These are phyloP conservation scores for Hololepta plana DNA, from an alignment of 2,888 invertebrate species.

Conservation along the genomic window DNA sequence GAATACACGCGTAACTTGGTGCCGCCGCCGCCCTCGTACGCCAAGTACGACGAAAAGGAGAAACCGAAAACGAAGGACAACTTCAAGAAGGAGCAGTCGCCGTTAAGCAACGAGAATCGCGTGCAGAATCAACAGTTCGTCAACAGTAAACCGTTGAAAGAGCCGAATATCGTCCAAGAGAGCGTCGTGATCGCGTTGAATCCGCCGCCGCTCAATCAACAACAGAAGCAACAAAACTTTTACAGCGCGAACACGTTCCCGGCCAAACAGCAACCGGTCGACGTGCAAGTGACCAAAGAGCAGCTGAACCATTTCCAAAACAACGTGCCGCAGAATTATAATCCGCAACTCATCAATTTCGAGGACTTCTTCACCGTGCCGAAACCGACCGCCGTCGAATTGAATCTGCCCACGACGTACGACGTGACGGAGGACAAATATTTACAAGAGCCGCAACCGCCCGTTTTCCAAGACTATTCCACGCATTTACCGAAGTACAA, in stretches of 20 bases:
- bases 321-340: slow-evolving; percentile 16
- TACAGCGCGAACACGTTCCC: slow-evolving; percentile 8
- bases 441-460: slow-evolving; percentile 13
- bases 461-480: too few species aligned
- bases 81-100: slow-evolving; percentile 12
- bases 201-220: slow-evolving; percentile 21
- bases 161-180: not conserved
- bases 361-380: slow-evolving; percentile 7
- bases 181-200: slow-evolving; percentile 3
- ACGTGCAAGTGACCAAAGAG: slow-evolving; percentile 26
- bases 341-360: slow-evolving; percentile 9
- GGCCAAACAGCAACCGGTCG: slow-evolving; percentile 13
- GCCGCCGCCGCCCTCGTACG: slow-evolving; percentile 30
- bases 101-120: slow-evolving; percentile 14
- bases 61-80: slow-evolving; percentile 11
- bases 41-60: slow-evolving; percentile 11
- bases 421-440: slow-evolving; percentile 27
- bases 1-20: slow-evolving; percentile 28
- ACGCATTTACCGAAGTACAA: slow-evolving; percentile 8
- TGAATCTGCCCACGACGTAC: slow-evolving; percentile 18
- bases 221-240: slow-evolving; percentile 11
- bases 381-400: not conserved
- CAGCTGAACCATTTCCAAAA: slow-evolving; percentile 24
- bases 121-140: too few species aligned
- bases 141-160: slow-evolving; percentile 5